A percentile compares a stretch with the other conserved stretches of the same genome.
Conservation (phyloP, 2,797 vertebrate species). For the Columba guinea region DNA sequence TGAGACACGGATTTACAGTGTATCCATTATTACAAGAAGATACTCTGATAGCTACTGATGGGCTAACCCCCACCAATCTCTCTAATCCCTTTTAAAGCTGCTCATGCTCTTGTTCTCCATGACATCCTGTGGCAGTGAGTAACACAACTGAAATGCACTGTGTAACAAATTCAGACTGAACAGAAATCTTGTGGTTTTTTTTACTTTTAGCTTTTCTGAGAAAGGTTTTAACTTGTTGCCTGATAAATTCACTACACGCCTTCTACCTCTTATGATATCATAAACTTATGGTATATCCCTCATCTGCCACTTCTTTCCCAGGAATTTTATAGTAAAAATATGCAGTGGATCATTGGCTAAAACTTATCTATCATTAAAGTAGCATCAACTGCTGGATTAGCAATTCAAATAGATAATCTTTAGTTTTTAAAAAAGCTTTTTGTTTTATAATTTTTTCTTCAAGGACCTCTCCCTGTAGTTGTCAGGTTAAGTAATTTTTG, state of each 20-base stretch:
- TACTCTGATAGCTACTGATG: not conserved
- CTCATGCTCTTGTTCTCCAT: not conserved
- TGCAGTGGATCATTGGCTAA: not conserved
- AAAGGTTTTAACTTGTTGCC: not conserved
- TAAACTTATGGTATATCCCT: not conserved
- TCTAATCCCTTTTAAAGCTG: not conserved
- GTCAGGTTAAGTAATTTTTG: not conserved
- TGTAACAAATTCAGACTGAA: not conserved
- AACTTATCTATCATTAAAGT: not conserved
- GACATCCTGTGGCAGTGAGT: not conserved
- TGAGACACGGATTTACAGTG: not conserved
- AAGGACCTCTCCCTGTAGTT: not conserved
- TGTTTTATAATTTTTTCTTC: not conserved
- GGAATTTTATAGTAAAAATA: not conserved
- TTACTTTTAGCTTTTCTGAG: not conserved
- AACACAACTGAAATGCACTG: not conserved
- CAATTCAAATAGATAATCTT: not conserved
- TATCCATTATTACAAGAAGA: not conserved
- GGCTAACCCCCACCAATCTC: not conserved
- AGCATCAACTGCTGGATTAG: not conserved
- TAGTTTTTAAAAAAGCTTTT: not conserved
- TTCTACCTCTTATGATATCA: fast-evolving
- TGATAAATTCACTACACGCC: not conserved
- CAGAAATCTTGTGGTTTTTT: fast-evolving
- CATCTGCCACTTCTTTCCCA: not conserved